phyloP scores from a whole-genome alignment of 1,140 invertebrate species.

The Caenorhabditis inopinata region DNA sequence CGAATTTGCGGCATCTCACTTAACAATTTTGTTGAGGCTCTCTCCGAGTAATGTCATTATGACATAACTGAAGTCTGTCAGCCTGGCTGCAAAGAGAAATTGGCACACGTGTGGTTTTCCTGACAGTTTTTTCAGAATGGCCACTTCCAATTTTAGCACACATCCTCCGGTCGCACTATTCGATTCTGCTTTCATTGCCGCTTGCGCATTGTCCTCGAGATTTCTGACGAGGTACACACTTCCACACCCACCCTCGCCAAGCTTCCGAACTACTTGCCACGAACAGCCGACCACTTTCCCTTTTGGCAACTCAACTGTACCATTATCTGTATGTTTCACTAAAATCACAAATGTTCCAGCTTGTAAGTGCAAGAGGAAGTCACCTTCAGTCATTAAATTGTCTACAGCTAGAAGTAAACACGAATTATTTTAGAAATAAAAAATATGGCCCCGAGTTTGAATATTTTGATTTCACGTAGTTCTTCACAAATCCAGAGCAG shows the following conservation, averaged over 20 bases:
- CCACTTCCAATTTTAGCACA: constrained; percentile 48
- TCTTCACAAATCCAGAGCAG: too few species aligned
- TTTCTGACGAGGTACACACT: constrained; percentile 54
- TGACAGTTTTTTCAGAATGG: constrained; percentile 26
- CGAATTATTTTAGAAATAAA: constrained; percentile 12
- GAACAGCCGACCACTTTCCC: constrained; percentile 42
- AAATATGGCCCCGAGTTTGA: neutral
- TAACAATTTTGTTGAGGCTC: constrained; percentile 43
- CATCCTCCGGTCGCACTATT: constrained; percentile 44
- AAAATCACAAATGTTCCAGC: neutral
- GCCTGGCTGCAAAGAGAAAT: constrained; percentile 38
- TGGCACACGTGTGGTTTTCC: constrained; percentile 41
- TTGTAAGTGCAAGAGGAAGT: neutral
- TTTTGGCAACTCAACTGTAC: constrained; percentile 46
- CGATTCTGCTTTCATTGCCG: constrained; percentile 49
- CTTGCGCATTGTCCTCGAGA: constrained; percentile 13
- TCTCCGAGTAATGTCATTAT: constrained; percentile 58
- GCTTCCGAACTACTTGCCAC: constrained; percentile 50
- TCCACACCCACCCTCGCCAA: constrained; percentile 54
- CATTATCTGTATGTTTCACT: constrained; percentile 30
- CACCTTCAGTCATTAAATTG: constrained; percentile 9
- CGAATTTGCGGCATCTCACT: neutral
- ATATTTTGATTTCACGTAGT: too few species aligned
- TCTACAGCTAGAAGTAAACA: constrained; percentile 10
- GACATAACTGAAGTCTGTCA: constrained; percentile 50